phyloP scores from a whole-genome alignment of 1,140 invertebrate genomes.

The Rhopalosiphum maidis region DNA sequence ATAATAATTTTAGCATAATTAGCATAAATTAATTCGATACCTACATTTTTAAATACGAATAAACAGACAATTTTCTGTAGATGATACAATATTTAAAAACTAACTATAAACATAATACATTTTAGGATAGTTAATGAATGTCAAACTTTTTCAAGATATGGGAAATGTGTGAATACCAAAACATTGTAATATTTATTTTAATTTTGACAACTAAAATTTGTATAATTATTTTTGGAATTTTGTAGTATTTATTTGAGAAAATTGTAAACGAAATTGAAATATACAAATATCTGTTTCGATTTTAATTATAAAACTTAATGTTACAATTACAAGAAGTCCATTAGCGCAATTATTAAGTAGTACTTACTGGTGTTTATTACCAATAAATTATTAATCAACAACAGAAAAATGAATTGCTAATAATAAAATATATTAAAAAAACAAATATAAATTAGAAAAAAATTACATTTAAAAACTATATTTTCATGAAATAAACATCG shows the following conservation, averaged over 20 bases:
- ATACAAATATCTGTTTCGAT: neutral
- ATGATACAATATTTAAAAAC: neutral
- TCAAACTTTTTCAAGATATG: neutral
- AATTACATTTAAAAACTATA: neutral
- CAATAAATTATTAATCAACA: neutral
- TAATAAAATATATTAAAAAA: neutral
- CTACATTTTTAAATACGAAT: neutral
- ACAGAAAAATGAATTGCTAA: too few relatives aligned
- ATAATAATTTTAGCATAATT: too few relatives aligned
- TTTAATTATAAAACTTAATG: neutral
- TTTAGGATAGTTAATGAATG: neutral
- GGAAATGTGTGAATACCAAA: neutral
- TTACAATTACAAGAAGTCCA: neutral
- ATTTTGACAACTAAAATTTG: too few relatives aligned
- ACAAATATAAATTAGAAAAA: neutral
- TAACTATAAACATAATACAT: neutral
- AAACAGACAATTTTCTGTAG: neutral
- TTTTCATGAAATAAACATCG: neutral
- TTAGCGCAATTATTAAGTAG: neutral
- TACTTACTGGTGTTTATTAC: too few relatives aligned
- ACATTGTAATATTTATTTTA: neutral
- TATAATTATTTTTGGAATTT: neutral
- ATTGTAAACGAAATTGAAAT: neutral
- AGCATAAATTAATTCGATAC: neutral
- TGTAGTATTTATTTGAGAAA: neutral